Percentiles rank a stretch among this genome's conserved stretches.
These are phyloP conservation scores for Amphilophus citrinellus DNA, from an alignment of 2,113 vertebrate species.

Conservation along the genomic window DNA sequence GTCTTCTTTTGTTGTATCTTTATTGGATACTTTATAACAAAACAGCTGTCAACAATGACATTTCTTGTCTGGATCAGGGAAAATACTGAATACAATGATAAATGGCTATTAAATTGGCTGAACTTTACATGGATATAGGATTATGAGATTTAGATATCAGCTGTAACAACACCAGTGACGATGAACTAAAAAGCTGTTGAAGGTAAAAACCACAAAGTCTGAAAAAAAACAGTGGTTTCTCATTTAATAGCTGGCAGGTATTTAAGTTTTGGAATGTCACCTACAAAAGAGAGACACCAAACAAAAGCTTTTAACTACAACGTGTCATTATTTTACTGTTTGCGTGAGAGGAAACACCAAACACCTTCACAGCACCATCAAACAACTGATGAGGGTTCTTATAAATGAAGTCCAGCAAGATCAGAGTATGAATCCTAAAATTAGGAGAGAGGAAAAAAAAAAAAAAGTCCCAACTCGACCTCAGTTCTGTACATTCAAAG, in stretches of 20 bases:
- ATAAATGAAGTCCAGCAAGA: neutral
- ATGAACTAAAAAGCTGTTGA: neutral
- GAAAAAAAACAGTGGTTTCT: slow-evolving; percentile 14
- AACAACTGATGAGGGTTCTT: neutral
- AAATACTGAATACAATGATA: neutral
- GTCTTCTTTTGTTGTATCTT: neutral
- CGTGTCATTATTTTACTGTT: slow-evolving; percentile 21
- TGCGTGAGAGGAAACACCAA: slow-evolving; percentile 24
- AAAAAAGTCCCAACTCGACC: neutral
- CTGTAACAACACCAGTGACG: neutral
- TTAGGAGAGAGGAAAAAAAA: neutral
- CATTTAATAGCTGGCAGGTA: slow-evolving; percentile 60
- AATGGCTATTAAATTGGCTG: neutral
- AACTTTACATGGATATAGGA: slow-evolving; percentile 2
- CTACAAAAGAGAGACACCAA: slow-evolving; percentile 34
- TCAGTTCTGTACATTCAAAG: slow-evolving; percentile 56
- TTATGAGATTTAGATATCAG: neutral
- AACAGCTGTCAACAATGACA: neutral
- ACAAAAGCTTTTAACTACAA: slow-evolving; percentile 42
- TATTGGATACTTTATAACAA: neutral
- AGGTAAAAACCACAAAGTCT: slow-evolving; percentile 21
- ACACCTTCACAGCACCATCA: neutral
- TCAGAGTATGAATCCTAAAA: neutral
- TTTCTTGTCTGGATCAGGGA: neutral
- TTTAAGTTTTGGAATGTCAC: slow-evolving; percentile 59